A percentile compares a stretch with the other conserved stretches of the same genome.
Evolutionary conservation across 2,888 invertebrate genomes (phyloP).

Genomic region (Diaprepes abbreviatus): DNA sequence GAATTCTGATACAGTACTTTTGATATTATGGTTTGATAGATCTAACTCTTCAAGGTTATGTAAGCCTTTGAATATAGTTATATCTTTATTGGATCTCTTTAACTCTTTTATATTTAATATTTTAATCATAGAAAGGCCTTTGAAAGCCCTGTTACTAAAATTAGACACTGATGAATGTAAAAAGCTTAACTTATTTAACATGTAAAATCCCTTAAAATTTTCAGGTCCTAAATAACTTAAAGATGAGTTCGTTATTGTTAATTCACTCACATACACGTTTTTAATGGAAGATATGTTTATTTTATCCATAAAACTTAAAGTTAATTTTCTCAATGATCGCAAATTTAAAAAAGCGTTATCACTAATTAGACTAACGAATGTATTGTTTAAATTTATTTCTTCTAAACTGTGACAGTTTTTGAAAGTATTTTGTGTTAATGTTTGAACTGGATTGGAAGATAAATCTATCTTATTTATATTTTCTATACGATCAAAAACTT

Average conservation of each 20-base stretch:
- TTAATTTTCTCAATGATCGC: slow-evolving; percentile 9
- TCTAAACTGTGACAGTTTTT: slow-evolving; percentile 24
- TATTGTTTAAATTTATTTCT: slow-evolving; percentile 14
- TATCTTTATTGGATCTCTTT: neutral
- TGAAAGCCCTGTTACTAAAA: slow-evolving; percentile 17
- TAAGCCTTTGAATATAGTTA: slow-evolving; percentile 19
- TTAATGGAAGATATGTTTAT: neutral
- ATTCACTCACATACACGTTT: slow-evolving; percentile 16
- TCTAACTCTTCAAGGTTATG: slow-evolving; percentile 12
- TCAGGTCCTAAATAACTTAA: slow-evolving; percentile 8
- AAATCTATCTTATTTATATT: slow-evolving; percentile 10
- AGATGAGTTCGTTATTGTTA: slow-evolving; percentile 22
- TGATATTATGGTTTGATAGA: slow-evolving; percentile 22
- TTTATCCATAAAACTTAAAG: slow-evolving; percentile 7
- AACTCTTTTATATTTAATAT: slow-evolving; percentile 3
- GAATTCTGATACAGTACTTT: slow-evolving; percentile 9
- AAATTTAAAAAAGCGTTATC: slow-evolving; percentile 19
- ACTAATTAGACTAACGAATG: neutral
- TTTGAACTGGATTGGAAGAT: slow-evolving; percentile 23
- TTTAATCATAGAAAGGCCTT: slow-evolving; percentile 26
- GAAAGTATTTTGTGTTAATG: slow-evolving; percentile 14
- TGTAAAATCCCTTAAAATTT: slow-evolving; percentile 32
- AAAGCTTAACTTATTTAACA: slow-evolving; percentile 22
- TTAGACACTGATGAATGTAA: slow-evolving; percentile 7
- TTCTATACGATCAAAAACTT: slow-evolving; percentile 8